phyloP scores from a whole-genome alignment of 2,797 vertebrate species.

The Mormyrus hasselquistii region DNA sequence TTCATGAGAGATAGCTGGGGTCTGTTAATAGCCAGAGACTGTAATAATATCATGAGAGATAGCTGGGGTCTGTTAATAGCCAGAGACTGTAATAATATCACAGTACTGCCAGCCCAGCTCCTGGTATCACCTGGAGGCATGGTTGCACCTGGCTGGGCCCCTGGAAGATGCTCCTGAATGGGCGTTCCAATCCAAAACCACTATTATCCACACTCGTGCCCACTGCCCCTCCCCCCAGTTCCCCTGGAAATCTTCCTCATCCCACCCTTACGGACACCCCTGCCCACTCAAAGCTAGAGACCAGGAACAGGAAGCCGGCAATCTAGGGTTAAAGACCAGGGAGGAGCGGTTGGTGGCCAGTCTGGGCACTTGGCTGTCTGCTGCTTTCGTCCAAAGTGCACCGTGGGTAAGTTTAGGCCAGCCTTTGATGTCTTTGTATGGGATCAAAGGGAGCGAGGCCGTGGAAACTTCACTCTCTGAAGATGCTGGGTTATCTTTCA shows the following conservation, averaged over 20 bases:
- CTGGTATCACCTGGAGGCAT: neutral
- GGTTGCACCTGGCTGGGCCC: neutral
- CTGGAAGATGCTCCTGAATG: neutral
- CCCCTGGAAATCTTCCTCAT: neutral
- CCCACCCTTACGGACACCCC: neutral
- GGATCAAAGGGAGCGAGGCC: neutral
- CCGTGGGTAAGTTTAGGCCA: neutral
- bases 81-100: neutral
- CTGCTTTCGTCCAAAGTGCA: neutral
- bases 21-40: neutral
- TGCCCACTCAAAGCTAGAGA: neutral
- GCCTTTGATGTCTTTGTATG: conserved; percentile 19
- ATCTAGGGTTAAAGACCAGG: neutral
- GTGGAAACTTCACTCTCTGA: neutral
- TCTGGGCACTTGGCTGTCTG: neutral
- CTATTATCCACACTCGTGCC: neutral
- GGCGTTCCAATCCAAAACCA: neutral
- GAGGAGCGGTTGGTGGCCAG: neutral
- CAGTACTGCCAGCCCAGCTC: neutral
- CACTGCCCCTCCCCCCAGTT: neutral
- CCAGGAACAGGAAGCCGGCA: neutral
- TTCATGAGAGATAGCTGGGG: neutral
- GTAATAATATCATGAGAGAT: too few relatives aligned
- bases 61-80: too few relatives aligned
- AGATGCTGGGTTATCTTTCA: neutral